These are phyloP conservation scores for Conomelus anceps DNA, from an alignment of 2,888 invertebrate species.

Conservation along the genomic window DNA sequence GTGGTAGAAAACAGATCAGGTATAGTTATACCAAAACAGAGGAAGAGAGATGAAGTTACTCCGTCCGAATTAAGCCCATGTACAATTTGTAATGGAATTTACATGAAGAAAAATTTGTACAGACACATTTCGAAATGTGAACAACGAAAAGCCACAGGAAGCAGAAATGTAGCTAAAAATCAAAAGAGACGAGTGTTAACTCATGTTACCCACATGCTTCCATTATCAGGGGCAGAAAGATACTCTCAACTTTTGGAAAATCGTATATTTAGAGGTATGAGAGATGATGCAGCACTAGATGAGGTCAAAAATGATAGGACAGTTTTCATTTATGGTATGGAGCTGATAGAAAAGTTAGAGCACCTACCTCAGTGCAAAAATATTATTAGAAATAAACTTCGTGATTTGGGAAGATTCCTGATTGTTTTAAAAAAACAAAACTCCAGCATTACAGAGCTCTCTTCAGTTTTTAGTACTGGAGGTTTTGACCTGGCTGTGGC, in stretches of 20 bases:
- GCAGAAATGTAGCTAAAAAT: not conserved
- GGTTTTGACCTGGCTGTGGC: not conserved
- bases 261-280: slow-evolving; percentile 5
- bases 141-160: no score
- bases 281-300: not conserved
- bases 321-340: not conserved
- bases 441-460: not conserved
- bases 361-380: not conserved
- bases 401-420: not conserved
- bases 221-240: not conserved
- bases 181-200: not conserved
- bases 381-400: slow-evolving; percentile 7
- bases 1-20: not conserved
- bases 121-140: not conserved
- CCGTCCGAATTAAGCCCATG: slow-evolving; percentile 4
- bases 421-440: not conserved
- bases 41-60: not conserved
- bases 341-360: not conserved
- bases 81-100: not conserved
- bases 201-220: not conserved
- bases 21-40: slow-evolving; percentile 1
- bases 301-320: not conserved
- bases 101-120: not conserved
- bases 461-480: not conserved
- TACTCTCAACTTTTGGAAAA: not conserved